Evolutionary conservation across 2,113 vertebrate species (phyloP).

Genomic region (Malurus alboscapulatus): DNA sequence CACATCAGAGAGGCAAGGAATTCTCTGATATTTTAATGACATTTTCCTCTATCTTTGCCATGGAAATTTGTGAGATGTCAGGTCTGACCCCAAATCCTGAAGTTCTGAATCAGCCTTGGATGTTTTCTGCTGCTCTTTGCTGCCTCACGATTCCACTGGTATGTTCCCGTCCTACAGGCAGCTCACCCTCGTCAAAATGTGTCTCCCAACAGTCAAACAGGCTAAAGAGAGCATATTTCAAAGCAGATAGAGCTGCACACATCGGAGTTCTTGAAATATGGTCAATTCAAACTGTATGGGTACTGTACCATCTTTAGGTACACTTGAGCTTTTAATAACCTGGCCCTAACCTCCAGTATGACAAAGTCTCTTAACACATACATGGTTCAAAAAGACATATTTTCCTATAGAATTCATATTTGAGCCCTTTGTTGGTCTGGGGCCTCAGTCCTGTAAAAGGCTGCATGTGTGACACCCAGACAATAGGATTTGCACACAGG

Average conservation of each 20-base stretch:
- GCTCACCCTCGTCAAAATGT: neutral
- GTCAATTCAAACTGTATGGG: neutral
- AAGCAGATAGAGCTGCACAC: neutral
- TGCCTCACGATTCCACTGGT: neutral
- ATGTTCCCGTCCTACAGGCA: neutral
- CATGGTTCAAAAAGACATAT: neutral
- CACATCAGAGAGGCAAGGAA: neutral
- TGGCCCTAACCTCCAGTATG: neutral
- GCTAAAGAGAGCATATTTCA: neutral
- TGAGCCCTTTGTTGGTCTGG: neutral
- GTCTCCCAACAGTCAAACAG: neutral
- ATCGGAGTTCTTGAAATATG: neutral
- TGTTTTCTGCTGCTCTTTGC: neutral
- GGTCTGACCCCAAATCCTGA: neutral
- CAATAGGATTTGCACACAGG: neutral
- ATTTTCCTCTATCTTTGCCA: neutral
- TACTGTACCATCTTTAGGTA: neutral
- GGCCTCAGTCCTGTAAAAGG: neutral
- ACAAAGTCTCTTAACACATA: neutral
- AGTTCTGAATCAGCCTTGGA: neutral
- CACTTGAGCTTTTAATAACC: neutral
- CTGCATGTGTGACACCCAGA: neutral
- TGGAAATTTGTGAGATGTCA: neutral
- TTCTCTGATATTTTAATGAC: neutral
- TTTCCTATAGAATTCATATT: neutral